Evolutionary conservation across 2,797 vertebrate genomes (phyloP).

Genomic region (Molossus alvarezi): DNA sequence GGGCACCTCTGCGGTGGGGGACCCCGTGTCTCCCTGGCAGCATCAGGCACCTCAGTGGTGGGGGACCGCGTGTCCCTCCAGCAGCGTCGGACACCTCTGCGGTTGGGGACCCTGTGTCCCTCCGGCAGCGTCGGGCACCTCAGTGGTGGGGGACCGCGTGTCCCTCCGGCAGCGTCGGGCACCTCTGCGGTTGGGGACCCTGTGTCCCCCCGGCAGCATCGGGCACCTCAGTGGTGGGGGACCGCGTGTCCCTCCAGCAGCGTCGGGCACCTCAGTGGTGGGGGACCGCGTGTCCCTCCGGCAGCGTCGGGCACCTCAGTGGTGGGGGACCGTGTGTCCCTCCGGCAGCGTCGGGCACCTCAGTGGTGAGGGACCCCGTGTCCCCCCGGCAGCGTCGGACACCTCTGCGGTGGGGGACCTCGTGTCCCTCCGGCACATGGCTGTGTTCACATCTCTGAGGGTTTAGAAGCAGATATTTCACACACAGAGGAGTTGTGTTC

Average conservation of each 20-base stretch:
- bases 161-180: background rate
- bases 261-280: rapidly evolving
- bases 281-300: background rate
- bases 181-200: too few species aligned
- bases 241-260: too few species aligned
- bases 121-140: rapidly evolving
- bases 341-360: too few species aligned
- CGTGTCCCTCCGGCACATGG: background rate
- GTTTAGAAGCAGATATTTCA: background rate
- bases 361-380: too few species aligned
- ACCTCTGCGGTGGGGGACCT: background rate
- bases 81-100: too few species aligned
- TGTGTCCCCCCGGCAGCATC: too few species aligned
- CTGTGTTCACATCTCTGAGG: background rate
- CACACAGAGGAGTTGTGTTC: background rate
- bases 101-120: too few species aligned
- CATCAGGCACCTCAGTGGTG: too few species aligned
- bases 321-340: too few species aligned
- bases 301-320: background rate
- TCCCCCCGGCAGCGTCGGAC: rapidly evolving
- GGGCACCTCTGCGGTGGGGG: rapidly evolving
- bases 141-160: rapidly evolving
- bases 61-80: too few species aligned
- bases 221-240: too few species aligned
- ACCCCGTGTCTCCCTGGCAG: background rate